These are phyloP conservation scores for Andrena hattorfiana DNA, from an alignment of 2,888 invertebrate species.

Conservation along the genomic window DNA sequence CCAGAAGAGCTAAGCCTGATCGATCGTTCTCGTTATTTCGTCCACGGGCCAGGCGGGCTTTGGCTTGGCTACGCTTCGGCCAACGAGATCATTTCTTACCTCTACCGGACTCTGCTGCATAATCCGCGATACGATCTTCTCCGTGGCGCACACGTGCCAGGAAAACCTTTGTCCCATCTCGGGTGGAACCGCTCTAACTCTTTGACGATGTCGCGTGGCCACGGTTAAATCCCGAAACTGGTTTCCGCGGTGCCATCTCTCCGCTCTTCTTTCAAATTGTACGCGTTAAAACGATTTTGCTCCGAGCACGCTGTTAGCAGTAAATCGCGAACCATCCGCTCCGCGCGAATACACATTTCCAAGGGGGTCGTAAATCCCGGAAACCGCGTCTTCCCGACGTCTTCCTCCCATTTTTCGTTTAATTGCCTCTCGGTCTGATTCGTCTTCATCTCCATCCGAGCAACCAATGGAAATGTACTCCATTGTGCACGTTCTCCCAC, in stretches of 20 bases:
- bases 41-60: constrained; percentile 15
- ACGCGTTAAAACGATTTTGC: constrained; percentile 18
- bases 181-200: constrained; percentile 36
- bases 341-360: constrained; percentile 18
- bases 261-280: not conserved
- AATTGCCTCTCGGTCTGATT: constrained; percentile 7
- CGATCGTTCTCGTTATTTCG: constrained; percentile 67
- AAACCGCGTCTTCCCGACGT: not conserved
- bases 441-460: not conserved
- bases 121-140: constrained; percentile 61
- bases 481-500: not conserved
- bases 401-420: constrained; percentile 9
- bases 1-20: constrained; percentile 61
- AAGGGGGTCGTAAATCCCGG: constrained; percentile 11
- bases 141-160: constrained; percentile 58
- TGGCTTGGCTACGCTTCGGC: constrained; percentile 15
- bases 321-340: constrained; percentile 18
- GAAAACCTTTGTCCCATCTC: constrained; percentile 59
- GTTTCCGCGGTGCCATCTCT: constrained; percentile 35
- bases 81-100: constrained; percentile 38
- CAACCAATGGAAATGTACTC: constrained; percentile 13
- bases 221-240: constrained; percentile 45
- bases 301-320: not conserved
- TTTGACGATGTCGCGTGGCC: constrained; percentile 56
- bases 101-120: constrained; percentile 31